Conservation (phyloP, 2,797 vertebrate species). For the Rousettus madagascariensis region DNA sequence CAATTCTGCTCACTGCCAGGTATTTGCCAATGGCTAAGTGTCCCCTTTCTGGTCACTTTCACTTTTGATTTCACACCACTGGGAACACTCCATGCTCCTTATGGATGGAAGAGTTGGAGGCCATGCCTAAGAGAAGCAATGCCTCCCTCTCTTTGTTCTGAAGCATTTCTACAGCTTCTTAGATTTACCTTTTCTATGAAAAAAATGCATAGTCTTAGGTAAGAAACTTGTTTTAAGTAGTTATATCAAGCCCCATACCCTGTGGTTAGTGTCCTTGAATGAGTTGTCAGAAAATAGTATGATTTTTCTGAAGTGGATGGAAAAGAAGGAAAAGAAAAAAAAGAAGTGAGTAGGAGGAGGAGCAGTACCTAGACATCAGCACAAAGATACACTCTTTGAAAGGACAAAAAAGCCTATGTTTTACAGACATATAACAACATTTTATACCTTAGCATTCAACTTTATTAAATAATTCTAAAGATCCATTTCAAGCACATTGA, state of each 20-base stretch:
- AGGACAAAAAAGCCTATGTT: not conserved
- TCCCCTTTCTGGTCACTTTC: not conserved
- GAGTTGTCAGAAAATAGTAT: not conserved
- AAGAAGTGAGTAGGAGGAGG: not conserved
- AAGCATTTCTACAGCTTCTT: not conserved
- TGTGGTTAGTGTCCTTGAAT: not conserved
- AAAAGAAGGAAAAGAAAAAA: not conserved
- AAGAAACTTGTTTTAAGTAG: not conserved
- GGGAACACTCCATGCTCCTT: fast-evolving
- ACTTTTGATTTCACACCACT: not conserved
- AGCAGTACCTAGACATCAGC: not conserved
- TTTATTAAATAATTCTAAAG: not conserved
- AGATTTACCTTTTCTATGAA: not conserved
- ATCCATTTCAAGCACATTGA: not conserved
- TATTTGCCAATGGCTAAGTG: not conserved
- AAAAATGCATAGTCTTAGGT: not conserved
- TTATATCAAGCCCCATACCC: not conserved
- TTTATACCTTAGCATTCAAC: not conserved
- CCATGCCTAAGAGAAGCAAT: not conserved
- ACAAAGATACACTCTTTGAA: not conserved
- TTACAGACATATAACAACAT: not conserved
- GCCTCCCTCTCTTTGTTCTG: not conserved
- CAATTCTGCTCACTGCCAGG: not conserved
- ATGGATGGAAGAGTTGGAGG: not conserved
- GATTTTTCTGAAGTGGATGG: not conserved